Conservation (phyloP, 2,113 vertebrate genomes). For the Pseudopodoces humilis region DNA sequence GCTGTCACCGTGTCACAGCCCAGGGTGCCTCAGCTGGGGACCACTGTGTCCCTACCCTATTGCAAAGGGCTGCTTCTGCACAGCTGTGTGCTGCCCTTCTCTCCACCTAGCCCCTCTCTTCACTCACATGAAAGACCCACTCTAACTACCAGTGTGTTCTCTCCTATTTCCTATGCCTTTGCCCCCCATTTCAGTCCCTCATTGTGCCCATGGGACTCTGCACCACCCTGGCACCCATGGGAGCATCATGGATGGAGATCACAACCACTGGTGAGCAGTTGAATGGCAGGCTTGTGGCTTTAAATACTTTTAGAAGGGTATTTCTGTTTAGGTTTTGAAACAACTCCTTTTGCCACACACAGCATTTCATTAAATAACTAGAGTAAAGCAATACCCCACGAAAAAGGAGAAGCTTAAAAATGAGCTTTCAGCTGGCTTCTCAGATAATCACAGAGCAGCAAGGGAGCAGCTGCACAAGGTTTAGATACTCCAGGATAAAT, state of each 20-base stretch:
- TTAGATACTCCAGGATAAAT: conserved; percentile 9
- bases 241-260: neutral
- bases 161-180: neutral
- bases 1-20: fast-evolving
- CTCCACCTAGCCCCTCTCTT: neutral
- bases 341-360: neutral
- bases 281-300: neutral
- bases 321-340: neutral
- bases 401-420: neutral
- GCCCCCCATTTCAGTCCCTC: neutral
- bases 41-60: neutral
- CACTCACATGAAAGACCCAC: neutral
- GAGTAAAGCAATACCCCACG: neutral
- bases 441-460: neutral
- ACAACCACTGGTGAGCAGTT: neutral
- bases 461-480: neutral
- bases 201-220: neutral
- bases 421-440: neutral
- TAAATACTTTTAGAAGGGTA: neutral
- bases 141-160: neutral
- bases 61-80: neutral
- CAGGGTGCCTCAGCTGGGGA: neutral
- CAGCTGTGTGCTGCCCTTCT: neutral
- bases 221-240: neutral
- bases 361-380: neutral